These are phyloP conservation scores for Mesocentrotus franciscanus DNA, from an alignment of 53 echinoderm and acorn worm species.

Conservation along the genomic window DNA sequence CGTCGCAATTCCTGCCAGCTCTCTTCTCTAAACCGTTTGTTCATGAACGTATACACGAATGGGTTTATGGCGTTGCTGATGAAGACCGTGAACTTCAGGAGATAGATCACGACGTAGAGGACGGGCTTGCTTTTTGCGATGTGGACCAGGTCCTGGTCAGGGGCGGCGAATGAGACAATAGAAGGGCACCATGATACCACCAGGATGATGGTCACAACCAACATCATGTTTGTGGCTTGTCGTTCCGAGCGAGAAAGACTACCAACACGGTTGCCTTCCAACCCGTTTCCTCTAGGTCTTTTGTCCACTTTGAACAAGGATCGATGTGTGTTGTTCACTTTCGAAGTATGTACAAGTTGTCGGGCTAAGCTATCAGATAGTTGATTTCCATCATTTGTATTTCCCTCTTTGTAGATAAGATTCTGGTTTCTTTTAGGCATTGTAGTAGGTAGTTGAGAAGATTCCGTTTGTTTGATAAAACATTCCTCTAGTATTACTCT, in stretches of 20 bases:
- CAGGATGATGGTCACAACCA: not conserved
- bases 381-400: not conserved
- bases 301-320: not conserved
- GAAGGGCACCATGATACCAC: not conserved
- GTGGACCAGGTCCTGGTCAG: not conserved
- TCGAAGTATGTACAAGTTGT: not conserved
- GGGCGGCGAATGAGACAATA: not conserved
- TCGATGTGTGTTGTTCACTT: not conserved
- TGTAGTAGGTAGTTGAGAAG: not conserved
- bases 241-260: not conserved
- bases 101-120: constrained; percentile 1
- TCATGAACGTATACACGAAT: constrained; percentile 16
- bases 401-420: not conserved
- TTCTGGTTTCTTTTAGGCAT: not conserved
- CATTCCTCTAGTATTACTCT: not conserved
- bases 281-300: not conserved
- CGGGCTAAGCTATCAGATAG: not conserved
- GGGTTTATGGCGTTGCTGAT: constrained; percentile 6
- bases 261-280: not conserved
- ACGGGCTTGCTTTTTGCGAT: not conserved
- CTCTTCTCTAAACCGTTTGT: not conserved
- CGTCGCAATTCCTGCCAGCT: not conserved
- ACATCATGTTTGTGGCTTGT: not conserved
- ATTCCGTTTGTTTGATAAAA: not conserved
- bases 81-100: constrained; percentile 4